These are phyloP conservation scores for Berghia stephanieae DNA, from an alignment of 1,140 invertebrate genomes.

Conservation along the genomic window DNA sequence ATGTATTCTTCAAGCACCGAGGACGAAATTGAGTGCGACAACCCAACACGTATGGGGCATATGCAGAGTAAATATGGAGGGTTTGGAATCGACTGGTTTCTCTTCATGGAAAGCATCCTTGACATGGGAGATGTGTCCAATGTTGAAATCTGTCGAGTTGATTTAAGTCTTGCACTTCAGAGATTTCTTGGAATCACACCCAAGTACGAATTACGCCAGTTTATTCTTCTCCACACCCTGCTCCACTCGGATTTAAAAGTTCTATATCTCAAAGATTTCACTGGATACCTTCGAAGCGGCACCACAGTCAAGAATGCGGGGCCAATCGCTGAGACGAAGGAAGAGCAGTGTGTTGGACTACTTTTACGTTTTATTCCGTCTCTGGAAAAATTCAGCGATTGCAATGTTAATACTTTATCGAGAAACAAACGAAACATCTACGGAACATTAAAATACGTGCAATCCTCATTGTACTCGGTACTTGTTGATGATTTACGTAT, in stretches of 20 bases:
- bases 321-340: neutral
- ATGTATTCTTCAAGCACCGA: too few species aligned
- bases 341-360: constrained; percentile 39
- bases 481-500: constrained; percentile 28
- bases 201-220: constrained; percentile 32
- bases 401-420: constrained; percentile 23
- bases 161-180: constrained; percentile 34
- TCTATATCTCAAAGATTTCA: too few species aligned
- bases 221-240: constrained; percentile 41
- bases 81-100: constrained; percentile 39
- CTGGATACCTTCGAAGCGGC: neutral
- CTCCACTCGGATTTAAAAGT: constrained; percentile 41
- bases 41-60: constrained; percentile 19
- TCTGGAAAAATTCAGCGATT: constrained; percentile 31
- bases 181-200: constrained; percentile 39
- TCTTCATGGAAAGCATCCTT: constrained; percentile 35
- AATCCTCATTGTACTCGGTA: constrained; percentile 26
- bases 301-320: neutral
- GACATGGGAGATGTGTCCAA: constrained; percentile 23
- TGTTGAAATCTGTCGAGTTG: constrained; percentile 33
- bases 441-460: constrained; percentile 22
- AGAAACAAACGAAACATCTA: constrained; percentile 8
- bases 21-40: neutral
- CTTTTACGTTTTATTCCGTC: constrained; percentile 35
- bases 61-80: constrained; percentile 33